Evolutionary conservation across 2,797 vertebrate genomes (phyloP), one percentile per base, ranked within the genome.

Genomic region (Nannoperca obscura): DNA sequence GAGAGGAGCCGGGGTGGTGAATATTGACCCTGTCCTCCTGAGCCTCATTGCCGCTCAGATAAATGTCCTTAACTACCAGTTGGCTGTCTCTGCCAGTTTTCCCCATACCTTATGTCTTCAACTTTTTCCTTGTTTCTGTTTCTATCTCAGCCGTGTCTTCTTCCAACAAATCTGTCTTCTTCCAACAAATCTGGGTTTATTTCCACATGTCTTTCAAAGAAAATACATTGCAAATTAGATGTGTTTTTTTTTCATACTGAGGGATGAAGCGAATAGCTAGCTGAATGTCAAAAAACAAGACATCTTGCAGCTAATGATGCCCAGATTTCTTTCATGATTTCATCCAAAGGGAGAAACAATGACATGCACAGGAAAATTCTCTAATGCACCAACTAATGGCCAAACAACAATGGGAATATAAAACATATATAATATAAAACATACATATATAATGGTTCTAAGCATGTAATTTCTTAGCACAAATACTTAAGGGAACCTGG

Each of bases 11-110:
- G 0, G 57, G 78, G 60, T 59, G 66, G 76, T 81, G 82, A 85
- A 84, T 88, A 89, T 88, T 92, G 87, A 93, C 89, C 89, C 73
- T 44, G 58, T 86, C 86, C 85, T 86, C 84, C 75, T 66, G 78
- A 86, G 81, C 79, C 83, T 87, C 78, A 52, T 60, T 22, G 62
- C 58, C 2, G 7, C 76, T 69, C 32, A 72, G 63, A 76, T 70
- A 80, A 86, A 75, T 0, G 0, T 63, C 68, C 78, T 86, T 81
- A 79, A 89, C 83, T 53, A 66, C 61, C 74, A 76, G 32, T 84
- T 78, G 64, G 59, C 42, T 62, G 69, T 68, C 46, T 75, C 2
- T 3, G 22, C 13, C 27, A 50, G 11, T 61, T 12, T 20, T 4
- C 27, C 5, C 17, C 14, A 17, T 27, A 53, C 38, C 11, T 64